A percentile compares a stretch with the other conserved stretches of the same genome.
These are phyloP conservation scores for Andrena chrysosceles DNA, from an alignment of 2,888 invertebrate species.

Conservation along the genomic window DNA sequence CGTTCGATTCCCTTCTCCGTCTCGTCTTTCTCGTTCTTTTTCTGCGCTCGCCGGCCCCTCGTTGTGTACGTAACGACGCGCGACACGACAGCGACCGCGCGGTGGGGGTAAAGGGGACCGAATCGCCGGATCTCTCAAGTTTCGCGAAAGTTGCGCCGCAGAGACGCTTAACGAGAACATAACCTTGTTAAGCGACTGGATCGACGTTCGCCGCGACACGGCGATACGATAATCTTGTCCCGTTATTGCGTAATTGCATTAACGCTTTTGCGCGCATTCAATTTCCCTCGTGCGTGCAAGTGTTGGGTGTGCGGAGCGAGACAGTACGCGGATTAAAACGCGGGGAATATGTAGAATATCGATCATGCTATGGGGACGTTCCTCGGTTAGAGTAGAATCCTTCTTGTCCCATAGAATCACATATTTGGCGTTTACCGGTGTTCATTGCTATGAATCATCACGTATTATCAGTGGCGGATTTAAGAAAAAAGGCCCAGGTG, in stretches of 20 bases:
- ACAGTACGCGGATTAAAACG: conserved; percentile 16
- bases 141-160: conserved; percentile 54
- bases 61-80: conserved; percentile 10
- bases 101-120: neutral
- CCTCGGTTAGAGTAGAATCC: too few relatives aligned
- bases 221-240: conserved; percentile 59
- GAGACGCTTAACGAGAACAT: conserved; percentile 54
- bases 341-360: conserved; percentile 17
- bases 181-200: conserved; percentile 58
- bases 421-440: too few relatives aligned
- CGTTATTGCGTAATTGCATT: conserved; percentile 58
- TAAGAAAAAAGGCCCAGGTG: too few relatives aligned
- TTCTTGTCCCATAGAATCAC: too few relatives aligned
- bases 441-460: neutral
- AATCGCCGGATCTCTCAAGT: conserved; percentile 42
- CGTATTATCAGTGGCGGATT: too few relatives aligned
- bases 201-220: conserved; percentile 56
- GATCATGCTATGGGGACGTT: neutral
- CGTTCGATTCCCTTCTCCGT: conserved; percentile 29
- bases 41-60: neutral
- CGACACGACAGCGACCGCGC: neutral
- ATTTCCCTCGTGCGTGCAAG: conserved; percentile 12
- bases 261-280: conserved; percentile 54
- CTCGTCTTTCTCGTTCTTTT: conserved; percentile 6
- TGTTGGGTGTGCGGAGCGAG: neutral